Percentiles rank a stretch among this genome's conserved stretches.
phyloP scores from a whole-genome alignment of 2,113 vertebrate genomes.

The Sceloporus undulatus region DNA sequence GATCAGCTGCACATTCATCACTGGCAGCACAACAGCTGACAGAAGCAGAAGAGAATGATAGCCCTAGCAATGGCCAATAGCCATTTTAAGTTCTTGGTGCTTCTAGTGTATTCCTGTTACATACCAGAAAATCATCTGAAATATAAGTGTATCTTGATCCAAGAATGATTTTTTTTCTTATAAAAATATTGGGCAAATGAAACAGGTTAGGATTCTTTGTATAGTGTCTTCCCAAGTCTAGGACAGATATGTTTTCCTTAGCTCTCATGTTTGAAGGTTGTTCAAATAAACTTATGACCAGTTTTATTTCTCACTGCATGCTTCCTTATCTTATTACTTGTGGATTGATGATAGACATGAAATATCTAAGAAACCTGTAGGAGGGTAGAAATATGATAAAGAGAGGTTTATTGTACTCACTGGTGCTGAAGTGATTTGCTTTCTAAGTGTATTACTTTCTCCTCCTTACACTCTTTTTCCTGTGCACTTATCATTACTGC shows the following conservation, averaged over 20 bases:
- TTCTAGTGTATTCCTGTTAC: too few relatives aligned
- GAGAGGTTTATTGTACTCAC: neutral
- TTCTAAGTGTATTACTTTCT: neutral
- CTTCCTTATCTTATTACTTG: neutral
- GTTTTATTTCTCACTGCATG: neutral
- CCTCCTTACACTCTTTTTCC: neutral
- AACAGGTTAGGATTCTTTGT: neutral
- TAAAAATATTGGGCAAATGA: too few relatives aligned
- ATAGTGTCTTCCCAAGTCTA: neutral
- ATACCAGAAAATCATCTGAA: too few relatives aligned
- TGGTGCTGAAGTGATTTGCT: neutral
- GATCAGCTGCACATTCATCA: too few relatives aligned
- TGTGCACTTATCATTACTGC: neutral
- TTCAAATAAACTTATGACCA: conserved; percentile 17
- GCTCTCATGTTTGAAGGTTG: neutral
- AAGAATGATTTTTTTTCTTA: too few relatives aligned
- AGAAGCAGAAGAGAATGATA: too few relatives aligned
- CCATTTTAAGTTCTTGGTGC: too few relatives aligned
- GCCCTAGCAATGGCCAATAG: too few relatives aligned
- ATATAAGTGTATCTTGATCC: too few relatives aligned
- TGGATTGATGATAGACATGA: neutral
- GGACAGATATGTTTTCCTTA: neutral
- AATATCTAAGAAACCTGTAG: neutral
- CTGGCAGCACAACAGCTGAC: too few relatives aligned
- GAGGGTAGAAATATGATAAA: neutral